A percentile compares a stretch with the other conserved stretches of the same genome.
phyloP scores from a whole-genome alignment of 2,113 vertebrate genomes.

The Neoarius graeffei region DNA sequence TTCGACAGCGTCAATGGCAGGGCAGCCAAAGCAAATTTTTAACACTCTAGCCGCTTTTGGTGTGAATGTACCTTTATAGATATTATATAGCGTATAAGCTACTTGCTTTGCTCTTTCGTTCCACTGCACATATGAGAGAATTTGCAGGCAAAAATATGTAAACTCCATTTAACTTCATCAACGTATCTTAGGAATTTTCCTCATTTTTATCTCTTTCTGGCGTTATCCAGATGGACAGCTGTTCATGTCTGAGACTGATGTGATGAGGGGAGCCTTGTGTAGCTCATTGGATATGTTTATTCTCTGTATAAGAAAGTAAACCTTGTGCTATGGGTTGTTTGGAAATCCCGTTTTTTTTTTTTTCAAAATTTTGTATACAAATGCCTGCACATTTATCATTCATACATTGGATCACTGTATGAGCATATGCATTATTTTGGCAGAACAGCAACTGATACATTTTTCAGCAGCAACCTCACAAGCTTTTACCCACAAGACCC shows the following conservation, averaged over 20 bases:
- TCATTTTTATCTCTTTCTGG: background rate
- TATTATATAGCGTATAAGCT: background rate
- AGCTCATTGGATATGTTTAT: background rate
- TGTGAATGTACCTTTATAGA: background rate
- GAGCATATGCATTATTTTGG: background rate
- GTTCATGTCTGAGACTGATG: conserved; percentile 19
- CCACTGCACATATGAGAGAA: background rate
- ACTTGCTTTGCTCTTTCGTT: background rate
- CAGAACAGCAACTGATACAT: background rate
- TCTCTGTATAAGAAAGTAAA: background rate
- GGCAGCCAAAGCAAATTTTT: too few relatives aligned
- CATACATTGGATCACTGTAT: background rate
- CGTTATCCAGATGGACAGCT: background rate
- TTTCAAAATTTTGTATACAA: background rate
- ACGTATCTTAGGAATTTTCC: background rate
- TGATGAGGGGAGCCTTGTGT: background rate
- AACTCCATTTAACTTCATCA: background rate
- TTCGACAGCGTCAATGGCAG: too few relatives aligned
- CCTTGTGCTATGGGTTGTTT: background rate
- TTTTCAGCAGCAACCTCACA: background rate
- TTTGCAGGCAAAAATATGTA: background rate
- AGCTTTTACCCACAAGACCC: background rate
- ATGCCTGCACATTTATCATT: background rate
- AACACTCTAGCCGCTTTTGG: too few relatives aligned
- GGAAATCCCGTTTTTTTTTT: background rate